phyloP scores from a whole-genome alignment of 1,140 invertebrate species.

The Habropoda laboriosa region DNA sequence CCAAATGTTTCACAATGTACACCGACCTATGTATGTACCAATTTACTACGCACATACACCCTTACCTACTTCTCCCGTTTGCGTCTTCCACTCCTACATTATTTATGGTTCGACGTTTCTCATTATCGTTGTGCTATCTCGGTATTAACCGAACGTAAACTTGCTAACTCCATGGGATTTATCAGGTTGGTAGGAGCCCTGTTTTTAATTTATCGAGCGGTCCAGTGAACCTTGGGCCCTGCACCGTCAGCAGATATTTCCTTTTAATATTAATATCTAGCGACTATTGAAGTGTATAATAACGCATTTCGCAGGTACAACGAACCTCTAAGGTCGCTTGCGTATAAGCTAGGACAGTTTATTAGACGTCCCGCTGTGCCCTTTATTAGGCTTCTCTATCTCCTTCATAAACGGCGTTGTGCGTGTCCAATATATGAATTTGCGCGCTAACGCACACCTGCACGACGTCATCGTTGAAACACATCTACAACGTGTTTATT shows the following conservation, averaged over 20 bases:
- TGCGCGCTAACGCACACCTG: neutral
- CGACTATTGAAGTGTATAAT: neutral
- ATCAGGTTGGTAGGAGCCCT: too few species aligned
- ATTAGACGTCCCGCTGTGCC: slow-evolving; percentile 71
- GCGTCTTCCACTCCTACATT: slow-evolving; percentile 31
- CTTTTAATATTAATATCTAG: too few species aligned
- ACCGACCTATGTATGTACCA: slow-evolving; percentile 30
- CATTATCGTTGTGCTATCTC: slow-evolving; percentile 36
- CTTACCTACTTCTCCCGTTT: slow-evolving; percentile 16
- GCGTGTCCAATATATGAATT: slow-evolving; percentile 35
- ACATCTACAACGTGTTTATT: slow-evolving; percentile 38
- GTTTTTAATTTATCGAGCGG: too few species aligned
- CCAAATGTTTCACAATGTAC: slow-evolving; percentile 49
- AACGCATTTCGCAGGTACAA: neutral
- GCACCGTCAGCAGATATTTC: too few species aligned
- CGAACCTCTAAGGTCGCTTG: slow-evolving; percentile 14
- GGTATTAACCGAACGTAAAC: too few species aligned
- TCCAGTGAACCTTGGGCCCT: neutral
- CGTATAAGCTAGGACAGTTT: slow-evolving; percentile 66
- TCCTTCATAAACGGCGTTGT: slow-evolving; percentile 59
- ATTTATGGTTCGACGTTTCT: slow-evolving; percentile 52
- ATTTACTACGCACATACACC: slow-evolving; percentile 25
- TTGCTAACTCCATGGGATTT: too few species aligned
- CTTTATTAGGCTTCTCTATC: slow-evolving; percentile 72
- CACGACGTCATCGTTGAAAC: slow-evolving; percentile 19